Conservation (phyloP, 2,888 invertebrate species). For the Euplexia lucipara region DNA sequence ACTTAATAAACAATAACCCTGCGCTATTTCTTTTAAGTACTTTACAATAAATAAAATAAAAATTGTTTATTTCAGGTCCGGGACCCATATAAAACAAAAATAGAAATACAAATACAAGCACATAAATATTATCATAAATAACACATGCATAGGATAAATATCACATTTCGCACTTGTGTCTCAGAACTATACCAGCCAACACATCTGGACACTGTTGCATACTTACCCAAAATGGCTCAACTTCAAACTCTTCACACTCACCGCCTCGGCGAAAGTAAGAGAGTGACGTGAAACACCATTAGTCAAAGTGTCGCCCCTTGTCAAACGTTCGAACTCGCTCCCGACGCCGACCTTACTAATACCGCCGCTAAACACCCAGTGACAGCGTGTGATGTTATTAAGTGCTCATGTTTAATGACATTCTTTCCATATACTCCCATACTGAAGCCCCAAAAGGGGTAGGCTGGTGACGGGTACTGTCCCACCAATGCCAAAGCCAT, state of each 20-base stretch:
- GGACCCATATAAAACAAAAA: too few relatives aligned
- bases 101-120: too few relatives aligned
- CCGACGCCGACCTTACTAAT: slow-evolving; percentile 79
- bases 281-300: slow-evolving; percentile 84
- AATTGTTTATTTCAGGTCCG: too few relatives aligned
- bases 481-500: too few relatives aligned
- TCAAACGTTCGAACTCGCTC: slow-evolving; percentile 83
- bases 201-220: background rate
- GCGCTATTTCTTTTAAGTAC: too few relatives aligned
- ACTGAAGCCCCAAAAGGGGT: background rate
- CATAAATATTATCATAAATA: too few relatives aligned
- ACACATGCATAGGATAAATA: too few relatives aligned
- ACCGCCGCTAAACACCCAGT: slow-evolving; percentile 79
- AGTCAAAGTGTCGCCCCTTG: slow-evolving; percentile 90
- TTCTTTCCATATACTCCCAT: slow-evolving; percentile 57
- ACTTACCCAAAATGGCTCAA: slow-evolving; percentile 26
- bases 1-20: too few relatives aligned
- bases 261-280: slow-evolving; percentile 76
- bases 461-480: too few relatives aligned
- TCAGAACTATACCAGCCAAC: background rate
- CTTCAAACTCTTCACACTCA: slow-evolving; percentile 55
- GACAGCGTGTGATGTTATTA: slow-evolving; percentile 84
- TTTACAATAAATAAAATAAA: too few relatives aligned
- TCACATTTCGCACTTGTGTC: background rate
- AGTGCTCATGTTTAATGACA: slow-evolving; percentile 73